A percentile compares a stretch with the other conserved stretches of the same genome.
Conservation (phyloP, 2,113 vertebrate genomes). For the Lophotis ruficrista region DNA sequence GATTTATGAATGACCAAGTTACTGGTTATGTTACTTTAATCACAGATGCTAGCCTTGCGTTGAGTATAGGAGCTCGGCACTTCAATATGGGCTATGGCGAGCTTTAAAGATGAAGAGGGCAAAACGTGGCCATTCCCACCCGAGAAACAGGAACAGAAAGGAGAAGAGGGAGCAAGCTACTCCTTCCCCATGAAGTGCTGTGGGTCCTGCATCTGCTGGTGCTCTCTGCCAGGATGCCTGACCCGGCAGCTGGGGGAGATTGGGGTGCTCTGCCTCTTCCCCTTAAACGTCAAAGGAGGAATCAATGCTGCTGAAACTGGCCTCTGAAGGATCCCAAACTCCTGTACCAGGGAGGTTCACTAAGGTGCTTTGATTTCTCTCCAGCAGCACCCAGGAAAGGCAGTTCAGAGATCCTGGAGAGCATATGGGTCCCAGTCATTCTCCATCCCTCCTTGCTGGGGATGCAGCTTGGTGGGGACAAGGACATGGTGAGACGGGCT, state of each 20-base stretch:
- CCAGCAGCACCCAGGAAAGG: not conserved
- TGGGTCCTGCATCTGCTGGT: not conserved
- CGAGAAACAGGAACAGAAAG: not conserved
- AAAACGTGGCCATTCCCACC: not conserved
- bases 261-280: not conserved
- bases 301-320: not conserved
- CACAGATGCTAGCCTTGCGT: not conserved
- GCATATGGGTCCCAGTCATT: rapidly evolving
- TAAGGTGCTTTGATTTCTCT: not conserved
- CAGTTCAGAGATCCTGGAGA: not conserved
- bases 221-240: not conserved
- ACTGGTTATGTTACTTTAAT: not conserved
- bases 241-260: not conserved
- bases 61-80: rapidly evolving
- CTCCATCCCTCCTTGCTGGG: not conserved
- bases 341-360: not conserved
- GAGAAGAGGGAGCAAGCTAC: not conserved
- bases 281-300: not conserved
- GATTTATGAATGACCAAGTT: not conserved
- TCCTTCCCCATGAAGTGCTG: not conserved
- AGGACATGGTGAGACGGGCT: not conserved
- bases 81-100: not conserved
- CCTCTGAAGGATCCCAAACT: not conserved
- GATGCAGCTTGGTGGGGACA: not conserved
- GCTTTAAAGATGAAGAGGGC: not conserved